A percentile compares a stretch with the other conserved stretches of the same genome.
phyloP scores from a whole-genome alignment of 2,113 vertebrate genomes.

The Salminus brasiliensis region DNA sequence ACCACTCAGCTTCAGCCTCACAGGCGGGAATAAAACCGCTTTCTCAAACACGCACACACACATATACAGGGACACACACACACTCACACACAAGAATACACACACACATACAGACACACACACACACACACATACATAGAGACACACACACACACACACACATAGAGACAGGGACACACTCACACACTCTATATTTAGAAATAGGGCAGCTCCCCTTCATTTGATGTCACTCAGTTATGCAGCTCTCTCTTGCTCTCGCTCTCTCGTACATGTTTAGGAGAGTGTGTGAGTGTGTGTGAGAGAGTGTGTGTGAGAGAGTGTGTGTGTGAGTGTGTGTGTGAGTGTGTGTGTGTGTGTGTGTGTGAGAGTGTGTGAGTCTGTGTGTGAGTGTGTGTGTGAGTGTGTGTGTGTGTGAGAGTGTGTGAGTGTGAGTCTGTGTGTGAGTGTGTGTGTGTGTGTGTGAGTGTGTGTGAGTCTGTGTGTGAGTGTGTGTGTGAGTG shows the following conservation, averaged over 20 bases:
- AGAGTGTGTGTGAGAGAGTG: too few relatives aligned
- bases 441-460: too few relatives aligned
- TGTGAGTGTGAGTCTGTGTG: too few relatives aligned
- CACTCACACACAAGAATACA: constrained; percentile 27
- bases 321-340: too few relatives aligned
- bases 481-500: too few relatives aligned
- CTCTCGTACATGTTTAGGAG: too few relatives aligned
- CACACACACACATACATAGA: not conserved
- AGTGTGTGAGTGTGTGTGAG: too few relatives aligned
- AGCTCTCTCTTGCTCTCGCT: not conserved
- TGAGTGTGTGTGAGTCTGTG: too few relatives aligned
- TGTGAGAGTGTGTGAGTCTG: too few relatives aligned
- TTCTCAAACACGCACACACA: constrained; percentile 17
- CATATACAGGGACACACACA: not conserved
- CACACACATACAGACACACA: constrained; percentile 24
- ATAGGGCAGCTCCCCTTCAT: constrained; percentile 19
- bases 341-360: too few relatives aligned
- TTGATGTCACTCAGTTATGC: constrained; percentile 22
- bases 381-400: too few relatives aligned
- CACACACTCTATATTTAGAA: constrained; percentile 33
- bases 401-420: too few relatives aligned
- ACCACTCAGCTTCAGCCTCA: constrained; percentile 58
- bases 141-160: constrained; percentile 19
- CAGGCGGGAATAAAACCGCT: constrained; percentile 18
- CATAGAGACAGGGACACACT: not conserved